Evolutionary conservation across 2,888 invertebrate species (phyloP).

Genomic region (Pollenia angustigena): DNA sequence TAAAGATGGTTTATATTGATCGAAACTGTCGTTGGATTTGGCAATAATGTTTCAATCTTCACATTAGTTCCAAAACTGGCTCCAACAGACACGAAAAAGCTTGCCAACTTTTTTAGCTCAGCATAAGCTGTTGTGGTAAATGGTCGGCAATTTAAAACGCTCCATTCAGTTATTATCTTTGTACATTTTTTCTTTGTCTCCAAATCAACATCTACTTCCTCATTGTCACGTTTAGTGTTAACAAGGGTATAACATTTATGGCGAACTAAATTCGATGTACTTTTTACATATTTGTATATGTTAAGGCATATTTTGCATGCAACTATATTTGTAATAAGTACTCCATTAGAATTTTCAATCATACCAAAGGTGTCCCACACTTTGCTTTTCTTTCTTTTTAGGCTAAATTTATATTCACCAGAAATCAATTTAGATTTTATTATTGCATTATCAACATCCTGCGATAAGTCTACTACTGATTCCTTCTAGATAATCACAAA

Average conservation of each 20-base stretch:
- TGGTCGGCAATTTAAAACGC: not conserved
- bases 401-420: too few species aligned
- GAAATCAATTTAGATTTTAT: too few species aligned
- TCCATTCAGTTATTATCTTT: not conserved
- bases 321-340: not conserved
- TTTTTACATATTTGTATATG: not conserved
- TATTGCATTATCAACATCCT: too few species aligned
- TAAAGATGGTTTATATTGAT: conserved; percentile 1
- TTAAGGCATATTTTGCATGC: not conserved
- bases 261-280: not conserved
- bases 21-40: conserved; percentile 1
- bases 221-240: not conserved
- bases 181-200: not conserved
- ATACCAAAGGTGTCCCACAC: too few species aligned
- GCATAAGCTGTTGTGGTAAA: not conserved
- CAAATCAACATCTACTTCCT: not conserved
- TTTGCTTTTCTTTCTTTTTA: too few species aligned
- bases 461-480: too few species aligned
- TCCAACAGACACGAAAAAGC: not conserved
- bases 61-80: not conserved
- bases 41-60: not conserved
- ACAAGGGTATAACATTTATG: not conserved
- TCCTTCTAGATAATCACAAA: too few species aligned
- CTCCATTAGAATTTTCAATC: too few species aligned
- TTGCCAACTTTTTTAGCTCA: not conserved